These are phyloP conservation scores for Condylura cristata DNA, from an alignment of 2,113 vertebrate genomes.

Conservation along the genomic window DNA sequence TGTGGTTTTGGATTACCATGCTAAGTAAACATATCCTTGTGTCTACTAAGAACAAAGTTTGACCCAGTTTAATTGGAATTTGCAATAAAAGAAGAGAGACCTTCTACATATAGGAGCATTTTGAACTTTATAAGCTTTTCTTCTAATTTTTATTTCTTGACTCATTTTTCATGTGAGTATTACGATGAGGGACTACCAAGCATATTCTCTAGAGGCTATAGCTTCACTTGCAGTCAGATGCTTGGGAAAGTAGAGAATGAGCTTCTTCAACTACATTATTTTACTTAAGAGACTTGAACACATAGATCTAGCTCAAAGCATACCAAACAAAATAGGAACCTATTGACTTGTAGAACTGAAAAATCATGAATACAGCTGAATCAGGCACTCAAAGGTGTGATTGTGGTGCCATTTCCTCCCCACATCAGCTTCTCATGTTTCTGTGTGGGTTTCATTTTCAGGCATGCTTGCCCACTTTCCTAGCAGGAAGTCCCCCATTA, in stretches of 20 bases:
- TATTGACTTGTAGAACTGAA: not conserved
- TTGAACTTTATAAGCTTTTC: not conserved
- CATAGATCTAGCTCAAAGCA: not conserved
- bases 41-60: constrained; percentile 26
- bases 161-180: constrained; percentile 20
- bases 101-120: not conserved
- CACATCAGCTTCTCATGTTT: not conserved
- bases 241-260: not conserved
- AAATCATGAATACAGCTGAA: not conserved
- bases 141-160: not conserved
- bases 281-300: not conserved
- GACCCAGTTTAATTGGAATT: constrained; percentile 32
- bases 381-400: not conserved
- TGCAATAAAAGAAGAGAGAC: not conserved
- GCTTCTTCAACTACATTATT: not conserved
- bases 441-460: not conserved
- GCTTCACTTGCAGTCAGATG: not conserved
- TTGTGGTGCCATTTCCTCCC: not conserved
- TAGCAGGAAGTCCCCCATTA: not conserved
- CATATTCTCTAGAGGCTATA: not conserved
- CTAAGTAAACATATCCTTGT: not conserved
- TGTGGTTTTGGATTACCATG: not conserved
- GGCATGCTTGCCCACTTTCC: not conserved
- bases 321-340: not conserved
- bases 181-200: not conserved